phyloP scores from a whole-genome alignment of 2,113 vertebrate species.

The Aphelocoma coerulescens region DNA sequence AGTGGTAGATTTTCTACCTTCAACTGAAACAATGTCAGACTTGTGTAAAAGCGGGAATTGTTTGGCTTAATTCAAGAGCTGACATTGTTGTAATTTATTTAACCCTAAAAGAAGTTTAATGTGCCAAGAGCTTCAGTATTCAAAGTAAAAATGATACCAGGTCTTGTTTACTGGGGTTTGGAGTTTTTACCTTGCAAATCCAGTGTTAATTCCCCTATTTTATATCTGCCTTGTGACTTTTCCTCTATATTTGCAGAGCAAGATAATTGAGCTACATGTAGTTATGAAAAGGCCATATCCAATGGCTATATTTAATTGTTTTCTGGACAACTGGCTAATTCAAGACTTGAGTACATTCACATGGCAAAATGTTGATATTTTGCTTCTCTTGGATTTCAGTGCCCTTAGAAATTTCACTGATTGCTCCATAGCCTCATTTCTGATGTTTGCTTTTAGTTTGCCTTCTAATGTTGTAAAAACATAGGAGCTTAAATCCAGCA shows the following conservation, averaged over 20 bases:
- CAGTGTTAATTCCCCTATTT: background rate
- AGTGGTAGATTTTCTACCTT: background rate
- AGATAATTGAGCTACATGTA: background rate
- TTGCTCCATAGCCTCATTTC: background rate
- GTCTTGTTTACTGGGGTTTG: background rate
- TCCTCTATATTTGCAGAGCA: background rate
- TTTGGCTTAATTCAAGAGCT: background rate
- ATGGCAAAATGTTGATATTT: background rate
- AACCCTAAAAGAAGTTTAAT: background rate
- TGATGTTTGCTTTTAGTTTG: background rate
- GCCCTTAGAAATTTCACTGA: background rate
- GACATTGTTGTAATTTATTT: background rate
- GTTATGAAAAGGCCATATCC: background rate
- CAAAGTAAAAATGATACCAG: background rate
- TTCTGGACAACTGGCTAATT: background rate
- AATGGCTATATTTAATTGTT: background rate
- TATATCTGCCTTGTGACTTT: background rate
- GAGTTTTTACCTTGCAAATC: background rate
- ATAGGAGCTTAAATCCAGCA: background rate
- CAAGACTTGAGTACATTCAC: background rate
- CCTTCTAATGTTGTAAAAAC: background rate
- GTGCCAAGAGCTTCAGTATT: background rate
- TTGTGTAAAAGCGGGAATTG: background rate
- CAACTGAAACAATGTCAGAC: background rate
- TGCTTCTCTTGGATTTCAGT: background rate